These are phyloP conservation scores for Sapajus apella DNA, from an alignment of 2,113 vertebrate genomes.

Conservation along the genomic window DNA sequence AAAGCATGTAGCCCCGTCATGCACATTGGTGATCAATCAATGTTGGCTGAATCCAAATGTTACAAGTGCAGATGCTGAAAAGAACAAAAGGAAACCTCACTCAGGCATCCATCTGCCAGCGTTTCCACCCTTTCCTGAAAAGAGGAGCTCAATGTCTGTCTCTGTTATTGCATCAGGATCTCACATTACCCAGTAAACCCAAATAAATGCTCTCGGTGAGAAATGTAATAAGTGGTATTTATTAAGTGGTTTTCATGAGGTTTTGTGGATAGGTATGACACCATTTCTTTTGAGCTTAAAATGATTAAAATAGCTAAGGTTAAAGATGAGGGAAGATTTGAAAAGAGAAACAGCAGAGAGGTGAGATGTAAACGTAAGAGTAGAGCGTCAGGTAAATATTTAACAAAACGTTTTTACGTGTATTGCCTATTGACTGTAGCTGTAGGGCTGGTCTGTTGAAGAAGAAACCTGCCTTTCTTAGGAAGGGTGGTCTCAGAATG, in stretches of 20 bases:
- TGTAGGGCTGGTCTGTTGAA: neutral
- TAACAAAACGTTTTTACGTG: neutral
- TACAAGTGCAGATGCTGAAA: neutral
- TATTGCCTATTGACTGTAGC: neutral
- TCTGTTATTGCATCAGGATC: neutral
- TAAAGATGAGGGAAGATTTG: neutral
- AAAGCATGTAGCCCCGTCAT: neutral
- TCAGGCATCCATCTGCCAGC: neutral
- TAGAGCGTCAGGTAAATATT: neutral
- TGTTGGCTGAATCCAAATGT: neutral
- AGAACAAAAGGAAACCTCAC: neutral
- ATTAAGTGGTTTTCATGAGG: neutral
- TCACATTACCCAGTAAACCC: neutral
- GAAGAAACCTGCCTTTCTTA: neutral
- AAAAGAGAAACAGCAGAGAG: neutral
- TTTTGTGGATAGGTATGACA: neutral
- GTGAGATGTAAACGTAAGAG: neutral
- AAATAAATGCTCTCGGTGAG: neutral
- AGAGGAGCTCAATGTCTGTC: neutral
- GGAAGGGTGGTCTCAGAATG: neutral
- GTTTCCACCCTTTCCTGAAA: neutral
- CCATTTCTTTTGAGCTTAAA: slow-evolving; percentile 2
- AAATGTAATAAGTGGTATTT: neutral
- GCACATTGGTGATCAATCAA: neutral
- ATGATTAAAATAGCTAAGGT: neutral